Percentiles rank a stretch among this genome's conserved stretches.
Evolutionary conservation across 2,888 invertebrate species (phyloP).

Genomic region (Folsomia candida): DNA sequence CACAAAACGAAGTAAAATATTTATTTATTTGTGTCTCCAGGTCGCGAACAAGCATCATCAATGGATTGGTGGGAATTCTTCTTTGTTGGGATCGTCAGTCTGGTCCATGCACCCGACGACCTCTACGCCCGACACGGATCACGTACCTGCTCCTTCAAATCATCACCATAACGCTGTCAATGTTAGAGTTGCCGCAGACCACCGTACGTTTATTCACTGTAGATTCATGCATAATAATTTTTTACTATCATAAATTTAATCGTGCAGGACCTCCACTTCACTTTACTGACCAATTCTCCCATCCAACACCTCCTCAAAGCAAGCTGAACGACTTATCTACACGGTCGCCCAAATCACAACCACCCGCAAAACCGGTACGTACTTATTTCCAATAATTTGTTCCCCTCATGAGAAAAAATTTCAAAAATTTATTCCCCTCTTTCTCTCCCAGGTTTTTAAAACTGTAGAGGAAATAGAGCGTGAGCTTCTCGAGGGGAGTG

Average conservation of each 20-base stretch:
- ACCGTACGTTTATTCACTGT: too few species aligned
- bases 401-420: too few species aligned
- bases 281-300: constrained; percentile 23
- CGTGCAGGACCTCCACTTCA: not conserved
- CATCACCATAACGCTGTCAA: not conserved
- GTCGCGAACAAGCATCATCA: constrained; percentile 47
- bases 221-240: too few species aligned
- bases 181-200: too few species aligned
- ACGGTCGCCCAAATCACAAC: too few species aligned
- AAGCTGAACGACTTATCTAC: not conserved
- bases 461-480: constrained; percentile 49
- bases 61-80: constrained; percentile 48
- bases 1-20: too few species aligned
- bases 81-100: constrained; percentile 49
- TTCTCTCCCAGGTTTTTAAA: constrained; percentile 44
- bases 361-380: too few species aligned
- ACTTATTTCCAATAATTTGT: too few species aligned
- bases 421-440: too few species aligned
- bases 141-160: too few species aligned
- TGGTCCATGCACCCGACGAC: constrained; percentile 50
- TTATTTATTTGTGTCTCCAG: too few species aligned
- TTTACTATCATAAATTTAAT: too few species aligned
- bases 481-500: constrained; percentile 41
- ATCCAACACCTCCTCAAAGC: not conserved
- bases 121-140: constrained; percentile 14